These are phyloP conservation scores for Antennarius maculatus DNA, from an alignment of 2,797 vertebrate genomes.

Conservation along the genomic window DNA sequence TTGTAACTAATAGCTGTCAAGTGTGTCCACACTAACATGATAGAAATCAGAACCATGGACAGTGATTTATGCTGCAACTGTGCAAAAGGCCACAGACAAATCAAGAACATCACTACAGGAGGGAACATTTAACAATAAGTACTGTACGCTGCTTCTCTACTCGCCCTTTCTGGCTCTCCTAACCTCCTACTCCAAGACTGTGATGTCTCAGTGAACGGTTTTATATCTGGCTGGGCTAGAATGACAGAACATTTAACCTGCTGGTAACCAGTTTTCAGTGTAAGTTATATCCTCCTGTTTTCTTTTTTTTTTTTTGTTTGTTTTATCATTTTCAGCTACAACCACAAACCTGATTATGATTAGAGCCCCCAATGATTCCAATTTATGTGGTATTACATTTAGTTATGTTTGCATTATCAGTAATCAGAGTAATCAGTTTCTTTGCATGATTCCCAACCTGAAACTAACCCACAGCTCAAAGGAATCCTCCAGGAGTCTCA, in stretches of 20 bases:
- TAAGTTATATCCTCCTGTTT: background rate
- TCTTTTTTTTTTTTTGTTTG: no score
- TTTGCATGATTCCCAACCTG: no score
- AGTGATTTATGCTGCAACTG: conserved; percentile 37
- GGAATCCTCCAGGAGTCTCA: no score
- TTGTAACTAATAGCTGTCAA: conserved; percentile 45
- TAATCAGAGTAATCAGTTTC: no score
- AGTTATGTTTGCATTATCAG: no score
- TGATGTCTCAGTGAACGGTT: conserved; percentile 27
- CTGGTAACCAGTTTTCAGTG: background rate
- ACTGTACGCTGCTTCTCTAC: conserved; percentile 32
- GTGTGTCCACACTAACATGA: conserved; percentile 28
- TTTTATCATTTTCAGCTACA: background rate
- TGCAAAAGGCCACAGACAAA: conserved; percentile 57
- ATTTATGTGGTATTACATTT: no score
- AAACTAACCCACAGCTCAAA: no score
- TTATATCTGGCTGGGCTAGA: background rate
- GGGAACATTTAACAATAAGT: conserved; percentile 38
- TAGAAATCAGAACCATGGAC: conserved; percentile 48
- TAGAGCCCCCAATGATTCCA: no score
- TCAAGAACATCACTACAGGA: conserved; percentile 55
- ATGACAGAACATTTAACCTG: conserved; percentile 1
- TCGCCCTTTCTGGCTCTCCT: conserved; percentile 19
- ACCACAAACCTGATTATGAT: background rate
- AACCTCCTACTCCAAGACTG: conserved; percentile 13